Evolutionary conservation across 2,113 vertebrate genomes (phyloP).

Genomic region (Myotis davidii): DNA sequence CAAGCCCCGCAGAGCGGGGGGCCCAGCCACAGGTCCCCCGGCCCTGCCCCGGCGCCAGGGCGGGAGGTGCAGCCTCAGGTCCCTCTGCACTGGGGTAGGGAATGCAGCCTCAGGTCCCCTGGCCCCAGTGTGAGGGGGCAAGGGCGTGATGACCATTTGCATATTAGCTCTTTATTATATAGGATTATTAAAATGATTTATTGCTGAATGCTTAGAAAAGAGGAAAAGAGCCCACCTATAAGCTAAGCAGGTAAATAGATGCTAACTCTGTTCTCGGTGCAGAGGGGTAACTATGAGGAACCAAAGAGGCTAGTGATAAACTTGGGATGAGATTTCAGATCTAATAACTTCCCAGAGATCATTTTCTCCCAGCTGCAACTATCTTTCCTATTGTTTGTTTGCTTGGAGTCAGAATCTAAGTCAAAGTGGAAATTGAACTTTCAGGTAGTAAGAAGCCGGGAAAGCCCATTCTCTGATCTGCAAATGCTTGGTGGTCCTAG

Average conservation of each 20-base stretch:
- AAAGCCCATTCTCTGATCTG: neutral
- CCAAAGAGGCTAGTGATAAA: neutral
- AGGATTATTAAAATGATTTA: neutral
- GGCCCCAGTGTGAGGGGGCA: no score
- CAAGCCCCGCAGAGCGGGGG: no score
- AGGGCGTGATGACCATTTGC: no score
- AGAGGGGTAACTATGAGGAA: neutral
- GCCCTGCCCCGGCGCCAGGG: no score
- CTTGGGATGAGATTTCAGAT: neutral
- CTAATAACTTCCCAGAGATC: neutral
- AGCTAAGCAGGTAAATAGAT: neutral
- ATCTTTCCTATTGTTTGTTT: neutral
- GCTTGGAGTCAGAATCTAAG: neutral
- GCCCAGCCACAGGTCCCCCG: no score
- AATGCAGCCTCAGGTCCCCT: no score
- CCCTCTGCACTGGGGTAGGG: no score
- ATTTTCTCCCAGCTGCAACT: neutral
- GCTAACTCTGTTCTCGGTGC: slow-evolving; percentile 17
- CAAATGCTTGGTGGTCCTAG: neutral
- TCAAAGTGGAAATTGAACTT: neutral
- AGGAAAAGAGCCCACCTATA: slow-evolving; percentile 1
- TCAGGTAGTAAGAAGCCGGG: neutral
- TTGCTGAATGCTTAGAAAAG: neutral
- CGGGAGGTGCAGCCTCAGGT: no score
- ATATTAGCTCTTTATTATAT: no score